phyloP scores from a whole-genome alignment of 2,888 invertebrate species.

The Agriopis aurantiaria region DNA sequence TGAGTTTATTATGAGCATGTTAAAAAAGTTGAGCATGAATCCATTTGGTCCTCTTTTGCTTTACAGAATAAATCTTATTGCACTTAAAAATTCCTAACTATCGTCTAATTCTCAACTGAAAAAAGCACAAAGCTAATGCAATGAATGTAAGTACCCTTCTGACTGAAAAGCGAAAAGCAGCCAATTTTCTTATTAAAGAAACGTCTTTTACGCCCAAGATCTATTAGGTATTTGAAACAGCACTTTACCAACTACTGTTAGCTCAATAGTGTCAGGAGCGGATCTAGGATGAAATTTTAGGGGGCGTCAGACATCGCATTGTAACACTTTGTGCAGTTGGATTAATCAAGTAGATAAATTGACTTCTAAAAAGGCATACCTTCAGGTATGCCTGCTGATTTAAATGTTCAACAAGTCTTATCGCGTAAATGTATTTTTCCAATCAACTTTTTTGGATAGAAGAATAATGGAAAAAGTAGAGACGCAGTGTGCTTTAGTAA shows the following conservation, averaged over 20 bases:
- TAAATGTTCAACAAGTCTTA: too few relatives aligned
- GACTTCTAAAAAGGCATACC: background rate
- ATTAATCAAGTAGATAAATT: background rate
- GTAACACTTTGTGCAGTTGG: background rate
- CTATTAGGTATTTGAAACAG: constrained; percentile 57
- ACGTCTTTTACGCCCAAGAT: constrained; percentile 48
- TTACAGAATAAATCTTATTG: background rate
- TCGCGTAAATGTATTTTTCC: too few relatives aligned
- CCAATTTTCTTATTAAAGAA: constrained; percentile 30
- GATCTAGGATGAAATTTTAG: background rate
- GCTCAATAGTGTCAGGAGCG: constrained; percentile 32
- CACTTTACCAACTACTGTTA: constrained; percentile 49
- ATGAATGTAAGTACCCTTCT: background rate
- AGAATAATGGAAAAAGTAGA: too few relatives aligned
- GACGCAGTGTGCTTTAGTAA: too few relatives aligned
- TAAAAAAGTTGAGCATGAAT: too few relatives aligned
- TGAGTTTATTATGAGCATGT: too few relatives aligned
- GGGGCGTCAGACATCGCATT: background rate
- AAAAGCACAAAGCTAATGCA: background rate
- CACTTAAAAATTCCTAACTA: background rate
- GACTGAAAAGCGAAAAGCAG: constrained; percentile 8
- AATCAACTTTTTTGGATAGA: too few relatives aligned
- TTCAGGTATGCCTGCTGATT: too few relatives aligned
- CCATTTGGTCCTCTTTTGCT: too few relatives aligned
- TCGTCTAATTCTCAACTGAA: background rate